phyloP scores from a whole-genome alignment of 1,140 invertebrate species.

The Sycobia sp. region DNA sequence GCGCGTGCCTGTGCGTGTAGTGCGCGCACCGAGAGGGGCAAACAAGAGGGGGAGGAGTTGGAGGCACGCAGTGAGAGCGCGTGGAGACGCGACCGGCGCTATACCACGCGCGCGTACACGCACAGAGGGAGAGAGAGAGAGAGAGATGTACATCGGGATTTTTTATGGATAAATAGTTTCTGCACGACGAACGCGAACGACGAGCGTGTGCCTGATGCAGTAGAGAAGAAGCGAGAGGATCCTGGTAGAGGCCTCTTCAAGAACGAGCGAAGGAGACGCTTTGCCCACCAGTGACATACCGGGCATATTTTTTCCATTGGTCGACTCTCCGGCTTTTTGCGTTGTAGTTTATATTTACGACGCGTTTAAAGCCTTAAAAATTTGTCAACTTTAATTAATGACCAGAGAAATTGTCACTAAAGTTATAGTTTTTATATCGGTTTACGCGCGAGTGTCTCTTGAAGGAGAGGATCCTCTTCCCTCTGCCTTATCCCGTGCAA shows the following conservation, averaged over 20 bases:
- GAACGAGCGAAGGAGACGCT: no score
- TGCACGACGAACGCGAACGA: background rate
- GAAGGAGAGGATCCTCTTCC: background rate
- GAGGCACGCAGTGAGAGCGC: no score
- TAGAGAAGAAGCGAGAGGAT: background rate
- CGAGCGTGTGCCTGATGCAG: background rate
- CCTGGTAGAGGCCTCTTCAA: no score
- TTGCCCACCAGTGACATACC: background rate
- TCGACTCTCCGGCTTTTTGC: no score
- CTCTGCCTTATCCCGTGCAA: no score
- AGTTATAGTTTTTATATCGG: slow-evolving; percentile 25
- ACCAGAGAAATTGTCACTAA: slow-evolving; percentile 12
- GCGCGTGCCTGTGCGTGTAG: background rate
- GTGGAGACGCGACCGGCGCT: background rate
- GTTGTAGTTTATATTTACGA: slow-evolving; percentile 18
- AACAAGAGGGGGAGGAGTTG: background rate
- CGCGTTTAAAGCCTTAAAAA: slow-evolving; percentile 4
- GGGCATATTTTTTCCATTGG: slow-evolving; percentile 6
- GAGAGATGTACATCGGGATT: background rate
- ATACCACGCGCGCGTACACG: no score
- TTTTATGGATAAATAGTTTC: slow-evolving; percentile 28
- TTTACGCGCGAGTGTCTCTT: background rate
- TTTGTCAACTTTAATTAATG: slow-evolving; percentile 24
- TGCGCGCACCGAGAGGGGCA: background rate
- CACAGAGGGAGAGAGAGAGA: no score